Conservation (phyloP, 2,113 vertebrate species). For the Neogale vison region DNA sequence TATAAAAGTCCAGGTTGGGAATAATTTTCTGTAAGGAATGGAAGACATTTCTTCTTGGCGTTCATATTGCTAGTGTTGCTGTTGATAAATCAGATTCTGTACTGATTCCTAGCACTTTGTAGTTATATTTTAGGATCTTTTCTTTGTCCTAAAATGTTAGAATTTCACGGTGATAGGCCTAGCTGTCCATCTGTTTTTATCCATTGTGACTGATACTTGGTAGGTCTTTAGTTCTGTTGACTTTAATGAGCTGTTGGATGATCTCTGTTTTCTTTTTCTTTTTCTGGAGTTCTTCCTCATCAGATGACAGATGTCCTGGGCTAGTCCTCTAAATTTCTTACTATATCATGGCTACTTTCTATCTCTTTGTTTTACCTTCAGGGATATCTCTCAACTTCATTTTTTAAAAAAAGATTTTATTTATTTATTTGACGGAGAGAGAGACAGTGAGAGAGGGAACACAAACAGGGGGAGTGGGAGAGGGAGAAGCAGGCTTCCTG, state of each 20-base stretch:
- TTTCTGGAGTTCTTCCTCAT: background rate
- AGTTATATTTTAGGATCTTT: background rate
- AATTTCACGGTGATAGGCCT: background rate
- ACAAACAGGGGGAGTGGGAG: too few relatives aligned
- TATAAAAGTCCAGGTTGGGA: background rate
- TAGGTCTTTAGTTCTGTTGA: background rate
- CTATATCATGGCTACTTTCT: background rate
- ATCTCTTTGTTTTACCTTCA: background rate
- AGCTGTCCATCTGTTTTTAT: background rate
- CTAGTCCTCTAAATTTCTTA: background rate
- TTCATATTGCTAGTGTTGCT: constrained; percentile 1
- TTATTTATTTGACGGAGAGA: too few relatives aligned
- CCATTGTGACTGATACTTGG: background rate
- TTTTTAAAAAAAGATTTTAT: background rate
- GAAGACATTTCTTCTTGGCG: background rate
- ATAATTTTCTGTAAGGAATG: background rate
- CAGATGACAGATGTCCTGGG: background rate
- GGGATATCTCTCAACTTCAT: background rate
- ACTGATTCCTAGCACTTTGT: background rate
- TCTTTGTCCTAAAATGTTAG: background rate
- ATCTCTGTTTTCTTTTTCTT: background rate
- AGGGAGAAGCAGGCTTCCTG: too few relatives aligned
- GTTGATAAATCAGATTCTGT: background rate
- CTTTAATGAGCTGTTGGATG: background rate
- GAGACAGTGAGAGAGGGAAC: too few relatives aligned